These are phyloP conservation scores for Artibeus jamaicensis DNA, from an alignment of 2,797 vertebrate species.

Conservation along the genomic window DNA sequence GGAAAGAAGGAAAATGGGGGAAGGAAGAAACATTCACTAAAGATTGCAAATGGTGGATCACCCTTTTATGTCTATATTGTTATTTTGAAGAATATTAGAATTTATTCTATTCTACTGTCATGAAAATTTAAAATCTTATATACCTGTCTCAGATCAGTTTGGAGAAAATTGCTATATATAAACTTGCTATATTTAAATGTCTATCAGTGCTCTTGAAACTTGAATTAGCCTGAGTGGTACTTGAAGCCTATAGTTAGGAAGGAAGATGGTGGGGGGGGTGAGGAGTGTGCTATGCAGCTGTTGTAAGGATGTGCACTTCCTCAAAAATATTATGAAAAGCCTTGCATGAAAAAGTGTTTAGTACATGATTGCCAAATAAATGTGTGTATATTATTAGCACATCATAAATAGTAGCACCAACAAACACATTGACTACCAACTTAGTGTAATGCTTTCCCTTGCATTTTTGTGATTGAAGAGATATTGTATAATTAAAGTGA, in stretches of 20 bases:
- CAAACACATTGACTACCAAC: not conserved
- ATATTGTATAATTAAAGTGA: slow-evolving; percentile 37
- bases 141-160: not conserved
- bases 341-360: not conserved
- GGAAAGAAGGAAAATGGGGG: not conserved
- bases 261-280: not conserved
- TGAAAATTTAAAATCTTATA: not conserved
- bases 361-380: not conserved
- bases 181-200: slow-evolving; percentile 44
- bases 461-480: slow-evolving; percentile 1
- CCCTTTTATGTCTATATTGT: not conserved
- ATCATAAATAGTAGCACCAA: slow-evolving; percentile 1
- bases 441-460: not conserved
- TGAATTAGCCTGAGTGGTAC: slow-evolving; percentile 35
- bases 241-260: not conserved
- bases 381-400: not conserved
- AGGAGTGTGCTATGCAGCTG: not conserved
- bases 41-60: not conserved
- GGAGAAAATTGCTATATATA: slow-evolving; percentile 6
- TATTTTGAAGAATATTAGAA: not conserved
- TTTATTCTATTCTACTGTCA: not conserved
- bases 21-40: not conserved
- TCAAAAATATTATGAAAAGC: slow-evolving; percentile 25
- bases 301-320: not conserved
- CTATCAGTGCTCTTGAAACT: slow-evolving; percentile 27